phyloP scores from a whole-genome alignment of 2,888 invertebrate species.

The Cheilosia urbana region DNA sequence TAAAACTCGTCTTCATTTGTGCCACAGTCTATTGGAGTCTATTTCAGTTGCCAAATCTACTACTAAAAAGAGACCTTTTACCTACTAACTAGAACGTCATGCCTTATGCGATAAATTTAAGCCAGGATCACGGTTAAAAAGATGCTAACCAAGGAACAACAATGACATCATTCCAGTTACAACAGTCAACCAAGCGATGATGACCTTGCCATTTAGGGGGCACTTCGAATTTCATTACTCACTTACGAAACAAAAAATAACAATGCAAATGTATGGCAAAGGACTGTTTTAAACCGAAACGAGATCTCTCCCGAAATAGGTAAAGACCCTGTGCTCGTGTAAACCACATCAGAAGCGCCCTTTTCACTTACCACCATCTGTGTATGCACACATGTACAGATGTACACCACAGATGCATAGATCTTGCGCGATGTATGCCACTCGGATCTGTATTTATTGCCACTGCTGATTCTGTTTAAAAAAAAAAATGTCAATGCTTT shows the following conservation, averaged over 20 bases:
- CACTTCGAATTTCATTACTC: neutral
- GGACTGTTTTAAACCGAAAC: neutral
- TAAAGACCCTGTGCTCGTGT: constrained; percentile 54
- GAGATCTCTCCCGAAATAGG: constrained; percentile 16
- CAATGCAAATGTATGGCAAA: neutral
- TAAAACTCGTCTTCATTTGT: no score
- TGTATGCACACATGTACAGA: neutral
- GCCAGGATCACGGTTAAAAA: neutral
- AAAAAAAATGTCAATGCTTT: constrained; percentile 35
- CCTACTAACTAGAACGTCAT: no score
- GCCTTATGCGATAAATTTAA: no score
- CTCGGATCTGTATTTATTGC: constrained; percentile 29
- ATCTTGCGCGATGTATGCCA: constrained; percentile 36
- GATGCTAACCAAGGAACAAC: neutral
- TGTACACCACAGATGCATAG: constrained; percentile 12
- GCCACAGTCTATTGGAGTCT: no score
- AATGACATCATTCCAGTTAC: neutral
- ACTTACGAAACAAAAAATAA: neutral
- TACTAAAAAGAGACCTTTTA: no score
- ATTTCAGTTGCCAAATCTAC: no score
- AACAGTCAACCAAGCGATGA: neutral
- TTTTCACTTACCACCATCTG: constrained; percentile 46
- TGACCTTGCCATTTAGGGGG: neutral
- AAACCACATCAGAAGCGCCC: constrained; percentile 42
- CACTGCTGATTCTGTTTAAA: constrained; percentile 1